Evolutionary conservation across 64 coral and sea anemone species (phyloP), one percentile per base, ranked within the genome.

Genomic region (Acropora yongei): DNA sequence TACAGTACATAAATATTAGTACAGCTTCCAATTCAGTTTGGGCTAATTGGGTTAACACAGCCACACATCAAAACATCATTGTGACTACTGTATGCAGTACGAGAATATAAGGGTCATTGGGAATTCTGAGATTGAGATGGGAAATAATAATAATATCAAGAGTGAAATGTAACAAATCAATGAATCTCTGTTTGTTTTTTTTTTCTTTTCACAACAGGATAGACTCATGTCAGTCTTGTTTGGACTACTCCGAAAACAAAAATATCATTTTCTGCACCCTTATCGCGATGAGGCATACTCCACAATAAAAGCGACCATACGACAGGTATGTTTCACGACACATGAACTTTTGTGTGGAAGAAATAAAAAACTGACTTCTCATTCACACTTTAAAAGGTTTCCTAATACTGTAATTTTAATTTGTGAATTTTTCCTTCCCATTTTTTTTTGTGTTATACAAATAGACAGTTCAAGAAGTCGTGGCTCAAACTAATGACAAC

Each of bases 181-280:
- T 71, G 17, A 71, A 71, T 71, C 2, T 14, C 13, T 39, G 19
- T 5, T 20, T 20, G 8, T n/a, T 71, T 71, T 6, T 77, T 17
- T 14, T 42, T n/a, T 57, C 41, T 87, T 90, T 91, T 41, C 5
- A 14, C 49, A 45, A 72, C 80, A 99, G 97, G 97, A 99, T 76
- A 92, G 97, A 66, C 88, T 99, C 46, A 91, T 96, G 30, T 96
- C 94, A 68, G 94, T 99, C 6, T 74, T 99, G 74, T 99, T 99
- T 94, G 97, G 97, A 13, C 72, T 99, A 61, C 85, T 99, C 44
- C 94, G 94, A 12, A 99, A 99, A 75, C 97, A 99, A 79, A 99
- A 99, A 86, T 96, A 96, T 48, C 94, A 99, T 65, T 99, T 99
- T 43, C 93, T 99, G 16, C 94, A 99, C 80, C 57, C 90, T 6